A percentile compares a stretch with the other conserved stretches of the same genome.
Conservation (phyloP, 1,140 invertebrate species). For the Coelopa frigida region DNA sequence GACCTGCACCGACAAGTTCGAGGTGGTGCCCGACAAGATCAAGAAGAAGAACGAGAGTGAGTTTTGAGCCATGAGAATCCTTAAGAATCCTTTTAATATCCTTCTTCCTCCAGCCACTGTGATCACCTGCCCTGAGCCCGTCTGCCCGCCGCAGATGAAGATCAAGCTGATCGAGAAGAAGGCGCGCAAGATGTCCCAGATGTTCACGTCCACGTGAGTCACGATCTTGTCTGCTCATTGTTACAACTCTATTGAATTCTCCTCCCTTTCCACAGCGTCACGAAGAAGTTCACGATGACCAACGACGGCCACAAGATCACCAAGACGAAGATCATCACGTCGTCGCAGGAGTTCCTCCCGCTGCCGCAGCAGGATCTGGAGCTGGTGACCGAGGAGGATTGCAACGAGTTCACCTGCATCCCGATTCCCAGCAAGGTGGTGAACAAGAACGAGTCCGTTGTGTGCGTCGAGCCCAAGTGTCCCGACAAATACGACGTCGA, state of each 20-base stretch:
- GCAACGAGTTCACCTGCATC: slow-evolving; percentile 39
- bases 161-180: slow-evolving; percentile 39
- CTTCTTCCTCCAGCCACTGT: slow-evolving; percentile 9
- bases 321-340: slow-evolving; percentile 34
- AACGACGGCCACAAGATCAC: slow-evolving; percentile 32
- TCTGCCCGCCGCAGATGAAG: slow-evolving; percentile 55
- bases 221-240: not conserved
- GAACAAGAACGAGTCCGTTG: slow-evolving; percentile 28
- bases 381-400: slow-evolving; percentile 28
- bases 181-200: slow-evolving; percentile 37
- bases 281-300: slow-evolving; percentile 29
- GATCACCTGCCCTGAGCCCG: slow-evolving; percentile 43
- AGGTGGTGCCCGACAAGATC: slow-evolving; percentile 18
- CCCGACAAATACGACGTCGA: slow-evolving; percentile 50
- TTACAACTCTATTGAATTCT: not conserved
- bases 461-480: slow-evolving; percentile 52
- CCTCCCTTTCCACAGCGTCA: slow-evolving; percentile 13
- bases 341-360: slow-evolving; percentile 26
- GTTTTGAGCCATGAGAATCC: not conserved
- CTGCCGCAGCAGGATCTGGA: slow-evolving; percentile 26
- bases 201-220: slow-evolving; percentile 27
- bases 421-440: slow-evolving; percentile 29
- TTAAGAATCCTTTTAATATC: not conserved
- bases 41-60: slow-evolving; percentile 28
- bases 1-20: slow-evolving; percentile 51